Evolutionary conservation across 2,888 invertebrate genomes (phyloP).

Genomic region (Leucoma salicis): DNA sequence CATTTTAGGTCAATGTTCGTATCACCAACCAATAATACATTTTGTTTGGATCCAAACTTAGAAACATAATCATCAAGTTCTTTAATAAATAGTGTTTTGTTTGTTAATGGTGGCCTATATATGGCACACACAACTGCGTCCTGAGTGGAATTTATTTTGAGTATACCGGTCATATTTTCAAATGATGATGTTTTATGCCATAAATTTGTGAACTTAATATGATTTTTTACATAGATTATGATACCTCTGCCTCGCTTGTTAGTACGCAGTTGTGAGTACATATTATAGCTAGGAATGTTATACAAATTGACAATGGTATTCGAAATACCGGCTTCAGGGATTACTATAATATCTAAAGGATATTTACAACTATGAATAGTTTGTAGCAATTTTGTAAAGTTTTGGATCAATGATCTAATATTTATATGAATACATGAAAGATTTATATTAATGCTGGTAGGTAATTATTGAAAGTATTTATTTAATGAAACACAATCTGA

Average conservation of each 20-base stretch:
- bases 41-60: not conserved
- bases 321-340: not conserved
- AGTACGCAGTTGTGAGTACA: slow-evolving; percentile 9
- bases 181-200: not conserved
- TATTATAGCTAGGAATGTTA: slow-evolving; percentile 1
- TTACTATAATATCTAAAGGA: not conserved
- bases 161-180: not conserved
- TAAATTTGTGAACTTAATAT: slow-evolving; percentile 4
- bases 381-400: not conserved
- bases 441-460: not conserved
- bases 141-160: not conserved
- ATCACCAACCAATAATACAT: not conserved
- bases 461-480: not conserved
- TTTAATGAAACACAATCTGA: not conserved
- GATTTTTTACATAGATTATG: slow-evolving; percentile 8
- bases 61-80: not conserved
- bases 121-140: not conserved
- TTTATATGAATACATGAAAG: not conserved
- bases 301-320: not conserved
- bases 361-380: not conserved
- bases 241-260: slow-evolving; percentile 10
- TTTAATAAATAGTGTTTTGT: not conserved
- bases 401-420: slow-evolving; percentile 1
- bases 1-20: not conserved
- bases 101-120: not conserved